A percentile compares a stretch with the other conserved stretches of the same genome.
These are phyloP conservation scores for Catonia carolina DNA, from an alignment of 2,888 invertebrate genomes.

Conservation along the genomic window DNA sequence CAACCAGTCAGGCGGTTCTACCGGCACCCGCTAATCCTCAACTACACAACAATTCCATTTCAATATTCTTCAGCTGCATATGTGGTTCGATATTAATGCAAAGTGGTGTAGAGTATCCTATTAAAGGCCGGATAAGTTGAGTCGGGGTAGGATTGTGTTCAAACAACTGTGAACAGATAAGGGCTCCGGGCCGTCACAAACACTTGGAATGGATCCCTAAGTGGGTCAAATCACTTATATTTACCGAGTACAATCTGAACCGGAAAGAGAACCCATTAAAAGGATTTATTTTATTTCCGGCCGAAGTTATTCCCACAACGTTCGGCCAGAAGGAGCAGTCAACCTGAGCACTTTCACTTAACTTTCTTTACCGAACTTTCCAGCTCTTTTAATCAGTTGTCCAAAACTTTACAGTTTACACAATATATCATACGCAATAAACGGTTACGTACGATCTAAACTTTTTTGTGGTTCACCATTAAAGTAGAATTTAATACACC, in stretches of 20 bases:
- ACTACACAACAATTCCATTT: conserved; percentile 13
- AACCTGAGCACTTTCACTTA: too few species aligned
- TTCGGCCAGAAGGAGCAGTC: too few species aligned
- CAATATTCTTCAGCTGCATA: conserved; percentile 11
- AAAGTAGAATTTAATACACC: too few species aligned
- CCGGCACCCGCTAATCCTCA: neutral
- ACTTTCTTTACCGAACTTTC: too few species aligned
- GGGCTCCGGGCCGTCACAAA: neutral
- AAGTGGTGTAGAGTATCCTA: conserved; percentile 8
- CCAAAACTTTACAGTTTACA: too few species aligned
- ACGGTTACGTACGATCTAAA: too few species aligned
- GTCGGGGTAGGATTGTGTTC: conserved; percentile 4
- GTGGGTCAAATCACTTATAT: conserved; percentile 10
- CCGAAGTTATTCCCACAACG: neutral
- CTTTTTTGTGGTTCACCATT: too few species aligned
- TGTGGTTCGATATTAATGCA: conserved; percentile 8
- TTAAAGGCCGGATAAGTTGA: conserved; percentile 2
- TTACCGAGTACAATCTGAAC: conserved; percentile 12
- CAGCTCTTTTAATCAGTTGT: too few species aligned
- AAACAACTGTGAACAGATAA: conserved; percentile 11
- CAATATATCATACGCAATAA: too few species aligned
- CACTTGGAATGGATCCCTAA: neutral
- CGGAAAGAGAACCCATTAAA: conserved; percentile 13
- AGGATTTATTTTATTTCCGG: conserved; percentile 9
- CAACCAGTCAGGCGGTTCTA: neutral